Evolutionary conservation across 2,888 invertebrate species (phyloP).

Genomic region (Trachelus troglodyta): DNA sequence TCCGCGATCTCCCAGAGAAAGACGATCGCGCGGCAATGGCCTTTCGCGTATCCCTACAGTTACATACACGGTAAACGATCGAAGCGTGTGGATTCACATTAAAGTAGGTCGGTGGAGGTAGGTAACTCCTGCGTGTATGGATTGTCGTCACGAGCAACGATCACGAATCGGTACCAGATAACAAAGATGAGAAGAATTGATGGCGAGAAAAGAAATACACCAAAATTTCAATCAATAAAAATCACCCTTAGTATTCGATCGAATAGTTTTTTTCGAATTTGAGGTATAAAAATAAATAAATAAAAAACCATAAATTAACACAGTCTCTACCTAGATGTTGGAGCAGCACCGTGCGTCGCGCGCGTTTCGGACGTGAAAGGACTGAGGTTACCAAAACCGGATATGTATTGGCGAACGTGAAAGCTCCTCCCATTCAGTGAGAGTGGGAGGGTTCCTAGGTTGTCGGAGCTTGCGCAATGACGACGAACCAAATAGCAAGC

Average conservation of each 20-base stretch:
- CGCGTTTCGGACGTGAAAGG: conserved; percentile 60
- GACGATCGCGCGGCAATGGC: background rate
- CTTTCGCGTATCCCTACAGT: background rate
- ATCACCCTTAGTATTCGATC: background rate
- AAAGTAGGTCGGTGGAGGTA: background rate
- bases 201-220: background rate
- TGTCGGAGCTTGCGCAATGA: conserved; percentile 56
- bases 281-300: background rate
- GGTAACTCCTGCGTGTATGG: background rate
- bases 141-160: background rate
- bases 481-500: conserved; percentile 37
- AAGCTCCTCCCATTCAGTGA: conserved; percentile 58
- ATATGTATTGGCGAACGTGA: conserved; percentile 58
- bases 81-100: background rate
- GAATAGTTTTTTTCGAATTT: background rate
- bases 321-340: conserved; percentile 22
- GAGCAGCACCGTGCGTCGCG: conserved; percentile 51
- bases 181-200: background rate
- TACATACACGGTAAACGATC: background rate
- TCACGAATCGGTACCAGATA: background rate
- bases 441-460: conserved; percentile 52
- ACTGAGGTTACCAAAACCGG: conserved; percentile 52
- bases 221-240: background rate
- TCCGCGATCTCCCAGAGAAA: background rate
- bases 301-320: background rate